Conservation (phyloP, 2,888 invertebrate species). For the Formica aserva region DNA sequence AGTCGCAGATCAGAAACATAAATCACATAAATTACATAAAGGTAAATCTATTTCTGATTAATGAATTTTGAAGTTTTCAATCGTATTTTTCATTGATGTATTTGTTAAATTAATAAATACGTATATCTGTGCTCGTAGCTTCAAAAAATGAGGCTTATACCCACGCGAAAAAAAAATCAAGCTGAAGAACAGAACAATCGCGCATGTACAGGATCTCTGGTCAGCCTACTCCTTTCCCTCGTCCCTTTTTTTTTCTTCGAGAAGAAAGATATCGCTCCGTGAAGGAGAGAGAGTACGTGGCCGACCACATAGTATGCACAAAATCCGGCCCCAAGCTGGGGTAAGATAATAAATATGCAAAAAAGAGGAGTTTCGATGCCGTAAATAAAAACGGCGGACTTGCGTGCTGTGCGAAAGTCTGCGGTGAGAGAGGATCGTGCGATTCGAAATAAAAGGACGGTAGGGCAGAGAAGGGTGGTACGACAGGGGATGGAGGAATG, state of each 20-base stretch:
- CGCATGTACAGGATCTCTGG: slow-evolving; percentile 3
- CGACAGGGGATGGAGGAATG: slow-evolving; percentile 38
- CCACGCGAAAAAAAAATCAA: neutral
- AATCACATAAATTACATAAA: neutral
- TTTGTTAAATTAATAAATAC: slow-evolving; percentile 1
- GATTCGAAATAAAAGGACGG: slow-evolving; percentile 64
- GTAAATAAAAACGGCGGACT: slow-evolving; percentile 73
- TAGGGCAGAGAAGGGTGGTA: slow-evolving; percentile 21
- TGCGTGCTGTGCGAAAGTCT: slow-evolving; percentile 63
- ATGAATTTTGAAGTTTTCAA: neutral
- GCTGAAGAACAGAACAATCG: slow-evolving; percentile 27
- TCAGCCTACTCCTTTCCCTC: slow-evolving; percentile 6
- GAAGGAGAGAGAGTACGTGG: slow-evolving; percentile 36
- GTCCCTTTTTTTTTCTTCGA: neutral
- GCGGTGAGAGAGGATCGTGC: slow-evolving; percentile 43
- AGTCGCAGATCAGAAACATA: neutral
- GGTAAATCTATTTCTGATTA: neutral
- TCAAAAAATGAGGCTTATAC: slow-evolving; percentile 9
- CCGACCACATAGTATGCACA: slow-evolving; percentile 57
- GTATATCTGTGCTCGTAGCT: neutral
- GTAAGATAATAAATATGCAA: slow-evolving; percentile 76
- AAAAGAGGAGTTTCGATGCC: slow-evolving; percentile 70
- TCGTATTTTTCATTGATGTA: neutral
- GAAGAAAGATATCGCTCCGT: slow-evolving; percentile 45
- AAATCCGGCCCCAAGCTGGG: slow-evolving; percentile 61